phyloP scores from a whole-genome alignment of 1,140 invertebrate genomes.

The Anagrus nilaparvatae region DNA sequence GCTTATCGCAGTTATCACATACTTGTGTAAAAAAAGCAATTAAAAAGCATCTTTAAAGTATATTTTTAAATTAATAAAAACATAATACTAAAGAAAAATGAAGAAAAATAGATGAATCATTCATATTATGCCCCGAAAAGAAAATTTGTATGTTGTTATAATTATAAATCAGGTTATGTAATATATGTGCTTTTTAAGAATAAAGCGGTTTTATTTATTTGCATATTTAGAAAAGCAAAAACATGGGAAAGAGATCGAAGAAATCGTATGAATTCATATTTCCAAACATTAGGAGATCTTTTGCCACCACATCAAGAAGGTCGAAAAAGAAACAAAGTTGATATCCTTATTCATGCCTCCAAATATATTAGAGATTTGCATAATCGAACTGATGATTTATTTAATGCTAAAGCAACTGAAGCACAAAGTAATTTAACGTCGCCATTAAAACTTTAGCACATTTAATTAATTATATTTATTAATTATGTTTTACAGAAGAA shows the following conservation, averaged over 20 bases:
- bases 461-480: background rate
- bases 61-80: too few species aligned
- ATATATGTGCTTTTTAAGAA: background rate
- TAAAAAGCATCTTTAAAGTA: too few species aligned
- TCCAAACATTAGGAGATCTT: conserved; percentile 39
- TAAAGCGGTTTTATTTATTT: background rate
- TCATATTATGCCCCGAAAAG: conserved; percentile 42
- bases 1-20: too few species aligned
- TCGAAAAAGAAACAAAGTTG: conserved; percentile 40
- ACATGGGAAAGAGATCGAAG: conserved; percentile 46
- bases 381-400: conserved; percentile 35
- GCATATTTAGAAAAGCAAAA: conserved; percentile 36
- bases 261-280: conserved; percentile 42
- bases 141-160: conserved; percentile 33
- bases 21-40: too few species aligned
- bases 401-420: conserved; percentile 32
- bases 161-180: conserved; percentile 1
- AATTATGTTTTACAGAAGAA: conserved; percentile 29
- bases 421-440: conserved; percentile 27
- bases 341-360: conserved; percentile 40
- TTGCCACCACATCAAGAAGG: conserved; percentile 43
- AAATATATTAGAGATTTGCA: conserved; percentile 44
- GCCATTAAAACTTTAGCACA: background rate
- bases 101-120: too few species aligned
- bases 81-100: too few species aligned